These are phyloP conservation scores for Misgurnus anguillicaudatus DNA, from an alignment of 2,113 vertebrate species.

Conservation along the genomic window DNA sequence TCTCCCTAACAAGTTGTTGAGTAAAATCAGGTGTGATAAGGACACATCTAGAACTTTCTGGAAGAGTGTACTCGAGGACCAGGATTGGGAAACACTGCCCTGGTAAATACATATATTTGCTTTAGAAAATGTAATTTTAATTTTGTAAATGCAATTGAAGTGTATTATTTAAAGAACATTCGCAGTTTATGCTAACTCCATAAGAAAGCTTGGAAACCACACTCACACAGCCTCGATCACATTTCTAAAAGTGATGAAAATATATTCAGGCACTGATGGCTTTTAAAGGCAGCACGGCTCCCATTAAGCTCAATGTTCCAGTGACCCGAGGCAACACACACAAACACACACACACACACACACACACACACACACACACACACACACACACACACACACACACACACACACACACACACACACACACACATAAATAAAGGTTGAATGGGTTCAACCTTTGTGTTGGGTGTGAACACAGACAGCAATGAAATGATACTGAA, in stretches of 20 bases:
- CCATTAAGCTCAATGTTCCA: slow-evolving; percentile 39
- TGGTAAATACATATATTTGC: no score
- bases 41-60: no score
- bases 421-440: neutral
- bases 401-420: neutral
- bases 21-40: no score
- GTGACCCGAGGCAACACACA: slow-evolving; percentile 16
- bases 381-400: neutral
- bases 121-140: no score
- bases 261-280: slow-evolving; percentile 30
- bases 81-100: no score
- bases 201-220: neutral
- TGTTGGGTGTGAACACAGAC: slow-evolving; percentile 10
- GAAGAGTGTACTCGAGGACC: no score
- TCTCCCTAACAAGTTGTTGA: no score
- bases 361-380: neutral
- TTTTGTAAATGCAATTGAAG: neutral
- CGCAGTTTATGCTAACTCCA: neutral
- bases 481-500: slow-evolving; percentile 1
- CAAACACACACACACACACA: neutral
- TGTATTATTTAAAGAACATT: neutral
- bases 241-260: slow-evolving; percentile 3
- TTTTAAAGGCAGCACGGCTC: slow-evolving; percentile 40
- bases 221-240: neutral
- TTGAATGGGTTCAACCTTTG: neutral